Evolutionary conservation across 2,888 invertebrate species (phyloP).

Genomic region (Noctua fimbriata): DNA sequence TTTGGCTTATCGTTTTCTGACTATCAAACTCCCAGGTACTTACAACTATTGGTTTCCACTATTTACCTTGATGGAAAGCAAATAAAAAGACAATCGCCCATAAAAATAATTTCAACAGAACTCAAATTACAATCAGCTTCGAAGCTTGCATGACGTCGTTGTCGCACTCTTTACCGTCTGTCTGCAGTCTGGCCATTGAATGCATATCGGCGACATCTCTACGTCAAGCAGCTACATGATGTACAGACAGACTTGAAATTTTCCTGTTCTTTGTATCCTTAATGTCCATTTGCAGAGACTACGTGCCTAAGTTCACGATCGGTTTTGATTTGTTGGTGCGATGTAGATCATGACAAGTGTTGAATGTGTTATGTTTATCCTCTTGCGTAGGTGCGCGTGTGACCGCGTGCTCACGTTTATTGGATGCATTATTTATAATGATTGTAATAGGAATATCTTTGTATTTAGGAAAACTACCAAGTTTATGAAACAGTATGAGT

Average conservation of each 20-base stretch:
- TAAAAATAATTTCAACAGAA: background rate
- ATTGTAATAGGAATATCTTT: constrained; percentile 6
- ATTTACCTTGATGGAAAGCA: background rate
- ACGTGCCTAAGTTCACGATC: constrained; percentile 81
- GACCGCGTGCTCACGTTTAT: constrained; percentile 45
- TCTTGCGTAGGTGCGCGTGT: constrained; percentile 62
- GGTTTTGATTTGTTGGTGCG: constrained; percentile 79
- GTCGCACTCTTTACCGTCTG: constrained; percentile 63
- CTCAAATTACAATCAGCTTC: constrained; percentile 28
- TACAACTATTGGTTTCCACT: background rate
- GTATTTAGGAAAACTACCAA: constrained; percentile 1
- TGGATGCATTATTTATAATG: constrained; percentile 67
- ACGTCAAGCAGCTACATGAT: constrained; percentile 71
- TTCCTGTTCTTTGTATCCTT: constrained; percentile 84
- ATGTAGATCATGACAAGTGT: constrained; percentile 77
- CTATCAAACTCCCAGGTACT: background rate
- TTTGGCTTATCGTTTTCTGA: too few species aligned
- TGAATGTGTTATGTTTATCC: constrained; percentile 78
- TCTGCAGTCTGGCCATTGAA: constrained; percentile 71
- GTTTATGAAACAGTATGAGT: background rate
- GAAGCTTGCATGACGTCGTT: constrained; percentile 55
- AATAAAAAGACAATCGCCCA: constrained; percentile 5
- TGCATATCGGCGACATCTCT: constrained; percentile 73
- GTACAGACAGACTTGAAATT: constrained; percentile 73
- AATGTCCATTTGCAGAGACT: constrained; percentile 73